phyloP scores from a whole-genome alignment of 1,140 invertebrate genomes.

The Drosophila athabasca region DNA sequence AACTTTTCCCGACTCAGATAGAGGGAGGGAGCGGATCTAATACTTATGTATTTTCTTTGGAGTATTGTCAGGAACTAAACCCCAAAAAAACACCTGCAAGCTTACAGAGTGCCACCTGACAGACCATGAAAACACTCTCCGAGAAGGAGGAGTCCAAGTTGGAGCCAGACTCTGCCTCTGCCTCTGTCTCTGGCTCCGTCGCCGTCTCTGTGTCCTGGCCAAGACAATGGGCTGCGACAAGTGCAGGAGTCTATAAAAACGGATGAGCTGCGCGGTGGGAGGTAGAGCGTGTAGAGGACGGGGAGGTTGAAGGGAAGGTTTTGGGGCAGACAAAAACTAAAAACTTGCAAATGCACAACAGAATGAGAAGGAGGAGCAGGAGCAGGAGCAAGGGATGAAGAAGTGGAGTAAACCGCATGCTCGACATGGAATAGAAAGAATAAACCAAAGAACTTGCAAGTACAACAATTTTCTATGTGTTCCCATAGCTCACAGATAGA shows the following conservation, averaged over 20 bases:
- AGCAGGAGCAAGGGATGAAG: not conserved
- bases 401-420: constrained; percentile 55
- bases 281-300: not conserved
- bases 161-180: constrained; percentile 1
- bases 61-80: constrained; percentile 64
- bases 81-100: constrained; percentile 71
- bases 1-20: constrained; percentile 24
- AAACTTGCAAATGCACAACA: constrained; percentile 70
- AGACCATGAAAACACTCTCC: constrained; percentile 24
- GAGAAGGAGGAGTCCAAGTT: constrained; percentile 17
- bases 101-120: constrained; percentile 26
- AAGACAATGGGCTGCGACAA: constrained; percentile 78
- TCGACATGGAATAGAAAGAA: constrained; percentile 55
- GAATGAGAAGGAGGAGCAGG: not conserved
- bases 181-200: not conserved
- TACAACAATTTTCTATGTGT: constrained; percentile 36
- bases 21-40: constrained; percentile 5
- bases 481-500: not conserved
- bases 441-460: constrained; percentile 62
- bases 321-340: constrained; percentile 43
- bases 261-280: constrained; percentile 16
- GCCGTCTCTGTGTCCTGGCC: constrained; percentile 23
- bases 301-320: not conserved
- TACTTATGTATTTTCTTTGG: constrained; percentile 59
- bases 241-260: constrained; percentile 76